phyloP scores from a whole-genome alignment of 2,888 invertebrate species.

The Scaptomyza polygonia region DNA sequence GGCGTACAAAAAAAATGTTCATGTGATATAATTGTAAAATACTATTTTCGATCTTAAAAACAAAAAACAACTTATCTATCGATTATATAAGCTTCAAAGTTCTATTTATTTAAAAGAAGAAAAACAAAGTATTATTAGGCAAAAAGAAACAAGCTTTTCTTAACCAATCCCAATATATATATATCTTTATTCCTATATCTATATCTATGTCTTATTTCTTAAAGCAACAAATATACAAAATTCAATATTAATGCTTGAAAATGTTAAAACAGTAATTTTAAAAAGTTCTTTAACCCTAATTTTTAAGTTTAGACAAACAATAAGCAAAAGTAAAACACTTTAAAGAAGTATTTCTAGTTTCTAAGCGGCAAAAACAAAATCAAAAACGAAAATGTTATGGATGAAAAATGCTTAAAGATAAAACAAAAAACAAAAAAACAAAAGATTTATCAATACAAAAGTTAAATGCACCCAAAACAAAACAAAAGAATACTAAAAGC shows the following conservation, averaged over 20 bases:
- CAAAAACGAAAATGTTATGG: constrained; percentile 55
- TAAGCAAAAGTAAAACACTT: constrained; percentile 39
- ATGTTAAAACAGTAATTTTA: constrained; percentile 74
- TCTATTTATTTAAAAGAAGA: constrained; percentile 28
- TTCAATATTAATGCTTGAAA: constrained; percentile 42
- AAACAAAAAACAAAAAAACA: constrained; percentile 12
- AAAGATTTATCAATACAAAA: constrained; percentile 21
- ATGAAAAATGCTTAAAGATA: constrained; percentile 30
- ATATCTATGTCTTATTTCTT: constrained; percentile 1
- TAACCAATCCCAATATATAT: too few relatives aligned
- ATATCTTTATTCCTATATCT: constrained; percentile 23
- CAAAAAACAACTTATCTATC: not conserved
- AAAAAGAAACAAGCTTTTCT: not conserved
- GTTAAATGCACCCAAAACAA: constrained; percentile 49
- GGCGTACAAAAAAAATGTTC: constrained; percentile 74
- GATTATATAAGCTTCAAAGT: constrained; percentile 40
- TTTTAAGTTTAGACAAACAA: constrained; percentile 53
- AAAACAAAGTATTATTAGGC: constrained; percentile 23
- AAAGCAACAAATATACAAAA: constrained; percentile 15
- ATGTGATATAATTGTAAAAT: constrained; percentile 81
- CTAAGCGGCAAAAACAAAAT: constrained; percentile 55
- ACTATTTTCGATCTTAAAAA: constrained; percentile 30
- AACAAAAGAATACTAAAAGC: constrained; percentile 40
- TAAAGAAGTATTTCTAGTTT: constrained; percentile 73
- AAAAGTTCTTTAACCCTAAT: constrained; percentile 66